phyloP scores from a whole-genome alignment of 1,140 invertebrate species.

The Cotesia typhae region DNA sequence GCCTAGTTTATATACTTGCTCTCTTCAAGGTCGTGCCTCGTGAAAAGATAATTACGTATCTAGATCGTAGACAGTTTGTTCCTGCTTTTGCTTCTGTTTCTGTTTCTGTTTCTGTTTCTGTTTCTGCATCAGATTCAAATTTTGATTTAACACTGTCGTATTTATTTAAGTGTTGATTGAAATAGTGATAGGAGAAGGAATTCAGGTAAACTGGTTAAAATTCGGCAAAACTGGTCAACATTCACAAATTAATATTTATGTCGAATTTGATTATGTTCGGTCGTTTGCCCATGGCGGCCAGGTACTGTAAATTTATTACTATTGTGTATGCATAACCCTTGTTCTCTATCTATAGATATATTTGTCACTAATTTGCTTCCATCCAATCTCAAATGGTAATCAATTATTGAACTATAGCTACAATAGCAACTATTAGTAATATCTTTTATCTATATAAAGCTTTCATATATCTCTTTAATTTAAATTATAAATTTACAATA shows the following conservation, averaged over 20 bases:
- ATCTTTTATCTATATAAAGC: too few relatives aligned
- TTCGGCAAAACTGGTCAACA: too few relatives aligned
- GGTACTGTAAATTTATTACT: slow-evolving; percentile 38
- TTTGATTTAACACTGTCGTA: too few relatives aligned
- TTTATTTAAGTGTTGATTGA: not conserved
- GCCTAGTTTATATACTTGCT: slow-evolving; percentile 54
- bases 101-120: not conserved
- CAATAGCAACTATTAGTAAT: too few relatives aligned
- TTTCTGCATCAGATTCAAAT: too few relatives aligned
- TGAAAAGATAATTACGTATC: slow-evolving; percentile 58
- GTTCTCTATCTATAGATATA: not conserved
- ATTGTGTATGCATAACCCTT: slow-evolving; percentile 12
- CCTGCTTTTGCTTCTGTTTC: slow-evolving; percentile 5
- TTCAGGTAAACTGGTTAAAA: too few relatives aligned
- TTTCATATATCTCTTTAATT: too few relatives aligned
- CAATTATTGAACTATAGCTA: not conserved
- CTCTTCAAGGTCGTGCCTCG: slow-evolving; percentile 52
- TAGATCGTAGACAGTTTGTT: slow-evolving; percentile 53
- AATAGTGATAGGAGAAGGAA: too few relatives aligned
- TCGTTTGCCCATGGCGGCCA: slow-evolving; percentile 36
- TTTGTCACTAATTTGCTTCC: too few relatives aligned
- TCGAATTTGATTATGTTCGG: slow-evolving; percentile 20
- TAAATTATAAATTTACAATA: too few relatives aligned
- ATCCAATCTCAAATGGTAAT: slow-evolving; percentile 24
- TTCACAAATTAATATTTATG: too few relatives aligned